A percentile compares a stretch with the other conserved stretches of the same genome.
phyloP scores from a whole-genome alignment of 2,888 invertebrate genomes.

The Oscheius myriophilus region DNA sequence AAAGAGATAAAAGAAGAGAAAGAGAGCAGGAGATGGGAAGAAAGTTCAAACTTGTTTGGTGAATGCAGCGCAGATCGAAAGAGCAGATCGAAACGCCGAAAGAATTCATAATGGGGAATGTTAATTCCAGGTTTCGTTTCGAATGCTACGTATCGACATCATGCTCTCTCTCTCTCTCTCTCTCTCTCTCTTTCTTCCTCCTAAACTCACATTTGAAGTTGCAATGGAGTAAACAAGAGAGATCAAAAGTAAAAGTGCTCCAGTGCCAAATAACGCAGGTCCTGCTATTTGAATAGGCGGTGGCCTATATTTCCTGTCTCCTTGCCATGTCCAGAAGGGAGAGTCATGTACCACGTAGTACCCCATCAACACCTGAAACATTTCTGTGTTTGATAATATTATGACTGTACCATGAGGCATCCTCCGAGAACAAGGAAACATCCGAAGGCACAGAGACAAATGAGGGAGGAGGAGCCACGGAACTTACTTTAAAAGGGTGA shows the following conservation, averaged over 20 bases:
- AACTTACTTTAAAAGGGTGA: slow-evolving; percentile 65
- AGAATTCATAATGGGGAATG: no score
- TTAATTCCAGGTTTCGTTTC: no score
- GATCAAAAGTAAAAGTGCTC: slow-evolving; percentile 56
- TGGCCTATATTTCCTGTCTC: slow-evolving; percentile 45
- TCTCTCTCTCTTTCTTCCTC: no score
- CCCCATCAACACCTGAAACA: slow-evolving; percentile 56
- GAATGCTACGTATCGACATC: no score
- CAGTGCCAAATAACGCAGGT: slow-evolving; percentile 61
- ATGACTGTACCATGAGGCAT: slow-evolving; percentile 55
- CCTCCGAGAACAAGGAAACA: slow-evolving; percentile 68
- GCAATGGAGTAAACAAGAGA: slow-evolving; percentile 58
- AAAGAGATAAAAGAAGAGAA: no score
- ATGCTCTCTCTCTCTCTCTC: no score
- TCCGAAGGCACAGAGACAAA: slow-evolving; percentile 70
- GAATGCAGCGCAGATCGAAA: no score
- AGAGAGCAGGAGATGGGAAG: no score
- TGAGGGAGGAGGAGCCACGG: slow-evolving; percentile 67
- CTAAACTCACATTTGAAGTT: slow-evolving; percentile 58
- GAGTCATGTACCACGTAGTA: slow-evolving; percentile 61
- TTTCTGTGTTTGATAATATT: neutral
- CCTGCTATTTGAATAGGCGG: slow-evolving; percentile 70
- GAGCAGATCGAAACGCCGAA: neutral
- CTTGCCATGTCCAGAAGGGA: slow-evolving; percentile 68
- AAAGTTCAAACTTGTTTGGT: no score